Evolutionary conservation across 2,797 vertebrate species (phyloP), one percentile per base, ranked within the genome.

Genomic region (Borostomias antarcticus): DNA sequence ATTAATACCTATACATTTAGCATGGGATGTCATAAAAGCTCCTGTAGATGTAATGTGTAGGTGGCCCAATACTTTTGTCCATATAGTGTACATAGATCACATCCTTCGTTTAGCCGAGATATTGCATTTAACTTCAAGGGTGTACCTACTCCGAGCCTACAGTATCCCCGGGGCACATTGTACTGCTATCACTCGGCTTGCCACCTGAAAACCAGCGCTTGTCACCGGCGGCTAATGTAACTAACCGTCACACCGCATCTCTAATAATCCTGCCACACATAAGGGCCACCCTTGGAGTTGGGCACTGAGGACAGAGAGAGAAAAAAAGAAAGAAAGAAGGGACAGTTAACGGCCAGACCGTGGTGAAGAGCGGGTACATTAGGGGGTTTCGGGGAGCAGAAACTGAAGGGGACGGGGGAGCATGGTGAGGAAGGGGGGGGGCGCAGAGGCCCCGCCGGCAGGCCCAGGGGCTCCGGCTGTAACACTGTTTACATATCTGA

Each of bases 401-500:
- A 69, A 71, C 65, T 58, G 75, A 62, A 73, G 73, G 52, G 26
- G 28, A n/a, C 26, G 54, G 61, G 37, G 15, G 52, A 28, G 9
- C 50, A 48, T 21, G 28, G 37, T 73, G 52, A 67, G 75, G 71
- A 65, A 66, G 66, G 74, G 69, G 47, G 51, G 37, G 29, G 62
- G 83, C 80, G 81, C 69, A 64, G 61, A 62, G 80, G 82, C 65
- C 83, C 82, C 66, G 82, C 69, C 78, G 73, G 80, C 23, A 19
- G 17, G 76, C 85, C 68, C 6, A 40, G 47, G 32, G 30, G 23
- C 47, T 37, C 45, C 62, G 5, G 62, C 69, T 72, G 78, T 77
- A 77, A 58, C 64, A 73, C 68, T 77, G 69, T 60, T 37, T 43
- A 57, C 33, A 82, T 89, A 85, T 74, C 92, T 93, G 90, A 93